Evolutionary conservation across 2,888 invertebrate species (phyloP).

Genomic region (Scaptomyza reducta): DNA sequence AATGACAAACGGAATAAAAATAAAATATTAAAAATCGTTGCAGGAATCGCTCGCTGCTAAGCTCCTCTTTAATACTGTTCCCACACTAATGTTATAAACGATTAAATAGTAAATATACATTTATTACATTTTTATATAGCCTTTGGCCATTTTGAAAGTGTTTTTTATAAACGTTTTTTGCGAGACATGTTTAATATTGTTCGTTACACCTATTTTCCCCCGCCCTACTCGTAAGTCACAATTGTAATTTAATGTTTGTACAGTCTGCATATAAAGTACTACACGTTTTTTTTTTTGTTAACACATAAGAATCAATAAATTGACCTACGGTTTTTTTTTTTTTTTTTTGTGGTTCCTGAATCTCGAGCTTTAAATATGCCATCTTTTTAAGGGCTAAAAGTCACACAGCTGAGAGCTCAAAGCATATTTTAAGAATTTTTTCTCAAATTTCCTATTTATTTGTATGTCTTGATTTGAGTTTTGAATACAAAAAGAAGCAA

Average conservation of each 20-base stretch:
- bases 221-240: constrained; percentile 25
- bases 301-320: neutral
- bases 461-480: neutral
- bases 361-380: constrained; percentile 8
- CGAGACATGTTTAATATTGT: constrained; percentile 19
- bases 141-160: constrained; percentile 34
- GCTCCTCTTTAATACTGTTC: constrained; percentile 23
- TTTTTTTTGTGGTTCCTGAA: constrained; percentile 3
- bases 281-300: neutral
- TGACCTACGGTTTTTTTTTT: neutral
- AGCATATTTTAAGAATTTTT: constrained; percentile 3
- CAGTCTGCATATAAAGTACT: constrained; percentile 15
- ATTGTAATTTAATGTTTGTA: constrained; percentile 33
- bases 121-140: constrained; percentile 31
- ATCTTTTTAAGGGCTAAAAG: neutral
- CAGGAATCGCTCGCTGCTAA: constrained; percentile 19
- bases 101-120: constrained; percentile 27
- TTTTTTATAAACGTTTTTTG: constrained; percentile 36
- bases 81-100: constrained; percentile 12
- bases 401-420: constrained; percentile 11
- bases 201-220: constrained; percentile 11
- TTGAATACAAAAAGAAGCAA: neutral
- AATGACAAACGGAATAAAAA: constrained; percentile 4
- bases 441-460: neutral
- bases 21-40: constrained; percentile 4